A percentile compares a stretch with the other conserved stretches of the same genome.
Evolutionary conservation across 2,888 invertebrate genomes (phyloP).

Genomic region (Zelleria hepariella): DNA sequence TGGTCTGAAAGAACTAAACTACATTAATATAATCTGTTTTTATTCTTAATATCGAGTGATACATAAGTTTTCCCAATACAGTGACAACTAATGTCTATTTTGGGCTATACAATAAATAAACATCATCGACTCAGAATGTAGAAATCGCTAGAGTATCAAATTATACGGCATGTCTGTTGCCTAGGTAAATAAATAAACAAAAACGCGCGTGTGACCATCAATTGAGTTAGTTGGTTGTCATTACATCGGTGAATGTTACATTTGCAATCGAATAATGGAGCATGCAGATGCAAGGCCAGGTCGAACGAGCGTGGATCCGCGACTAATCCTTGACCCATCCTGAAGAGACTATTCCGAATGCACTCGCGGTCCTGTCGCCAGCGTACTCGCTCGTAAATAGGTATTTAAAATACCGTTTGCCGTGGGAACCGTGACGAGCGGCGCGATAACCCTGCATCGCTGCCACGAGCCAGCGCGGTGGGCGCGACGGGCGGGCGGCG

Average conservation of each 20-base stretch:
- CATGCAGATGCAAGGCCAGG: conserved; percentile 60
- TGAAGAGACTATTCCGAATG: conserved; percentile 68
- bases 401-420: conserved; percentile 67
- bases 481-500: conserved; percentile 27
- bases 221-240: neutral
- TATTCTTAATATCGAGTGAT: too few species aligned
- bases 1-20: too few species aligned
- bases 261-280: conserved; percentile 42
- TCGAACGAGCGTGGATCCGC: conserved; percentile 56
- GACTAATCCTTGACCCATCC: conserved; percentile 70
- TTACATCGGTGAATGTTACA: neutral
- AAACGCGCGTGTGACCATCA: neutral
- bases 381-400: conserved; percentile 47
- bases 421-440: conserved; percentile 67
- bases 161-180: neutral
- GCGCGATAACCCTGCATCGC: conserved; percentile 44
- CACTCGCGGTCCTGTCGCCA: conserved; percentile 60
- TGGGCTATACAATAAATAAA: neutral
- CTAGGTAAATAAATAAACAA: neutral
- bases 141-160: neutral
- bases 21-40: too few species aligned
- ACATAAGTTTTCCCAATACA: neutral
- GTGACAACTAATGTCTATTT: neutral
- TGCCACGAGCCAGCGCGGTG: conserved; percentile 35
- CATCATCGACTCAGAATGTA: neutral